Conservation (phyloP, 2,797 vertebrate species). For the Prionace glauca region DNA sequence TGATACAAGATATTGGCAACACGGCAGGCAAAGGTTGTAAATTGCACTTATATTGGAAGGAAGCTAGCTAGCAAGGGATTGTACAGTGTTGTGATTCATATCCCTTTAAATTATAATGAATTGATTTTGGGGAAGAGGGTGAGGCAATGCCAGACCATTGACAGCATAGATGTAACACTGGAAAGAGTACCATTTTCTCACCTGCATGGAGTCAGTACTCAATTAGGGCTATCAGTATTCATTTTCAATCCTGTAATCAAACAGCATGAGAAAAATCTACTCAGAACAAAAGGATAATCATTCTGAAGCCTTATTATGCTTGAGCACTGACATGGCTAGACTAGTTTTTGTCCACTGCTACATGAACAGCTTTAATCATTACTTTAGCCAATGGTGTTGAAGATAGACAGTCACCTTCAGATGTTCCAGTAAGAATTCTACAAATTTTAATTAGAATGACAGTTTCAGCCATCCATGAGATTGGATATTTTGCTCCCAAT, state of each 20-base stretch:
- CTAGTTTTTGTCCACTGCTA: not conserved
- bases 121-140: not conserved
- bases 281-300: not conserved
- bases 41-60: not conserved
- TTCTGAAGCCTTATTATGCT: too few relatives aligned
- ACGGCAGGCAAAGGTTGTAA: not conserved
- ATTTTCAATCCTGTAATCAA: not conserved
- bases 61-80: not conserved
- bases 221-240: not conserved
- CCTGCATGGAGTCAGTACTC: not conserved
- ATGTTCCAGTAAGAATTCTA: not conserved
- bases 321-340: not conserved
- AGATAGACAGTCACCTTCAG: constrained; percentile 14
- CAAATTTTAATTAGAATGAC: not conserved
- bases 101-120: not conserved
- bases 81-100: not conserved
- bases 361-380: not conserved
- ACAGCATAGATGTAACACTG: not conserved
- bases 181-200: not conserved
- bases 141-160: not conserved
- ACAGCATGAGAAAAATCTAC: not conserved
- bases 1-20: not conserved
- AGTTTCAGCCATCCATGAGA: not conserved
- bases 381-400: not conserved
- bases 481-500: constrained; percentile 9